Evolutionary conservation across 2,888 invertebrate species (phyloP).

Genomic region (Patella caerulea): DNA sequence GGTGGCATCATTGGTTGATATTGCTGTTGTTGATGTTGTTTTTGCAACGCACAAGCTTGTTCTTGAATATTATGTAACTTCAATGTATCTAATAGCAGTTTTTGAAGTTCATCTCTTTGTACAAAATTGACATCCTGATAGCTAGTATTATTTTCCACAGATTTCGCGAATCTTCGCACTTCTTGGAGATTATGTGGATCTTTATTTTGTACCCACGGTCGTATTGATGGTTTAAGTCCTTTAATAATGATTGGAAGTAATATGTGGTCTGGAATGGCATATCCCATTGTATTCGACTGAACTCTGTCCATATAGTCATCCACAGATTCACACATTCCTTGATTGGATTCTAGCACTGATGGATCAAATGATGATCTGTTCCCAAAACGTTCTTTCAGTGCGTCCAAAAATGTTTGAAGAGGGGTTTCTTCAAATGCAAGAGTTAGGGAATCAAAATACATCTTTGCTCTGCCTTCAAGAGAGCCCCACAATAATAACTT

Average conservation of each 20-base stretch:
- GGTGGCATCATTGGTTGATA: too few relatives aligned
- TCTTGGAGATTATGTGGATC: neutral
- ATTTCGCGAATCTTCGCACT: neutral
- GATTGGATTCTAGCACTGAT: neutral
- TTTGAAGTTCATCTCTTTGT: neutral
- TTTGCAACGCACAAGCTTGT: too few relatives aligned
- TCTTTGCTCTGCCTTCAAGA: neutral
- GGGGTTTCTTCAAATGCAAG: neutral
- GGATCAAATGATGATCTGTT: neutral
- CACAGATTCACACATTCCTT: neutral
- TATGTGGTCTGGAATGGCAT: neutral
- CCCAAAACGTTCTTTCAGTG: neutral
- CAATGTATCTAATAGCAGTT: neutral
- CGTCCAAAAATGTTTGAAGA: neutral
- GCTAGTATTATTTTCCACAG: neutral
- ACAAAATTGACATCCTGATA: neutral
- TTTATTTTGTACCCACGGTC: neutral
- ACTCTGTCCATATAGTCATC: neutral
- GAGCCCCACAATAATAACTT: neutral
- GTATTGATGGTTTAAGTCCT: neutral
- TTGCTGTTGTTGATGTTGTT: too few relatives aligned
- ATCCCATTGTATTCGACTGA: neutral
- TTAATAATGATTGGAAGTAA: neutral
- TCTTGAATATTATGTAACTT: neutral
- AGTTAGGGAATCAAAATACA: neutral